phyloP scores from a whole-genome alignment of 2,797 vertebrate species.

The Dendrocincla fuliginosa region DNA sequence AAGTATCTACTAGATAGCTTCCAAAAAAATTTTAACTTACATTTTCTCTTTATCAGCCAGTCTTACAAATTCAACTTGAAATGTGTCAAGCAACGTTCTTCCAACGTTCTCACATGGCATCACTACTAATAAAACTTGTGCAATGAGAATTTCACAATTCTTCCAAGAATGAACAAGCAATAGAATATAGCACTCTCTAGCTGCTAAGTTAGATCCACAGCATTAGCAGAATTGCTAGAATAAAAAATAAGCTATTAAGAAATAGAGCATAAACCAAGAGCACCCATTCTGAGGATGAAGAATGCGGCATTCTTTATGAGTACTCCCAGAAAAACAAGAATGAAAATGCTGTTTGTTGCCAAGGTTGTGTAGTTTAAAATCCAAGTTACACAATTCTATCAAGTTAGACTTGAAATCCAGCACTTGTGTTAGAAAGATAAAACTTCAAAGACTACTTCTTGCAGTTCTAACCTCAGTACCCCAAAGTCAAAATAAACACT shows the following conservation, averaged over 20 bases:
- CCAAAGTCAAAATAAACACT: background rate
- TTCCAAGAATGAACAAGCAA: background rate
- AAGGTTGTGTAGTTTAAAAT: background rate
- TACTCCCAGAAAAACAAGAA: background rate
- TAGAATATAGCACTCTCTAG: background rate
- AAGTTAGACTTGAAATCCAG: background rate
- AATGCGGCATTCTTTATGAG: background rate
- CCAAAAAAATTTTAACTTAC: background rate
- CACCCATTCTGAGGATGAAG: background rate
- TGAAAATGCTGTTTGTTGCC: background rate
- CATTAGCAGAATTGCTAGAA: background rate
- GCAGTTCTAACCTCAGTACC: background rate
- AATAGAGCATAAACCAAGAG: background rate
- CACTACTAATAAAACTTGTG: background rate
- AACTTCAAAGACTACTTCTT: background rate
- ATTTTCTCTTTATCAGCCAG: background rate
- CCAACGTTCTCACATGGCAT: background rate
- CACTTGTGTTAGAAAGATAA: background rate
- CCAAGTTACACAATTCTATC: background rate
- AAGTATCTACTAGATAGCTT: background rate
- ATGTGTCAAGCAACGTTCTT: background rate
- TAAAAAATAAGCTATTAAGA: background rate
- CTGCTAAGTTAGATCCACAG: background rate
- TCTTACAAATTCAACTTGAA: background rate
- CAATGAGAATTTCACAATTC: background rate